Conservation (phyloP, 1,140 invertebrate species). For the Potamilus streckersoni region DNA sequence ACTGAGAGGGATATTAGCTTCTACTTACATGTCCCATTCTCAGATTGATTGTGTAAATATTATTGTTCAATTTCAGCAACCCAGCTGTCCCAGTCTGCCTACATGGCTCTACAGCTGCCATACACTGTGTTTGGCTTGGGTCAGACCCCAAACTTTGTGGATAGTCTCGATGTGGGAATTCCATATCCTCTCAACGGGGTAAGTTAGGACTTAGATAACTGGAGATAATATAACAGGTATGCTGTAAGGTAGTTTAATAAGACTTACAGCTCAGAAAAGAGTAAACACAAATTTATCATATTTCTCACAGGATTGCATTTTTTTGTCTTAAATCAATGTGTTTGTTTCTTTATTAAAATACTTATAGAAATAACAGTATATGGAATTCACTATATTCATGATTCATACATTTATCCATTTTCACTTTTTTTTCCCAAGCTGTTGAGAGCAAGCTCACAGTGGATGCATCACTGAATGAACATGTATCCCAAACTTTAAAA, state of each 20-base stretch:
- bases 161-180: slow-evolving; percentile 86
- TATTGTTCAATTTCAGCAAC: slow-evolving; percentile 14
- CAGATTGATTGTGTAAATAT: no score
- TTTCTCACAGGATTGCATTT: background rate
- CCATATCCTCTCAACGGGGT: slow-evolving; percentile 62
- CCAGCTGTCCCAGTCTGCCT: slow-evolving; percentile 81
- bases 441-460: no score
- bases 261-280: background rate
- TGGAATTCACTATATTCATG: no score
- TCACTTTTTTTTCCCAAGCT: no score
- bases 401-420: no score
- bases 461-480: no score
- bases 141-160: slow-evolving; percentile 97
- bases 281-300: background rate
- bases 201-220: slow-evolving; percentile 15
- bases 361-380: background rate
- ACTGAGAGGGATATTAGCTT: no score
- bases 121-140: slow-evolving; percentile 96
- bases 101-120: slow-evolving; percentile 91
- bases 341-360: background rate
- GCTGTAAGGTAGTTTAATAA: no score
- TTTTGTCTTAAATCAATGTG: background rate
- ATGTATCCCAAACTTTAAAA: no score
- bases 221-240: background rate
- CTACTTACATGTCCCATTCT: no score